Evolutionary conservation across 35 echinoderm and acorn worm species (phyloP).

Genomic region (Lytechinus variegatus): DNA sequence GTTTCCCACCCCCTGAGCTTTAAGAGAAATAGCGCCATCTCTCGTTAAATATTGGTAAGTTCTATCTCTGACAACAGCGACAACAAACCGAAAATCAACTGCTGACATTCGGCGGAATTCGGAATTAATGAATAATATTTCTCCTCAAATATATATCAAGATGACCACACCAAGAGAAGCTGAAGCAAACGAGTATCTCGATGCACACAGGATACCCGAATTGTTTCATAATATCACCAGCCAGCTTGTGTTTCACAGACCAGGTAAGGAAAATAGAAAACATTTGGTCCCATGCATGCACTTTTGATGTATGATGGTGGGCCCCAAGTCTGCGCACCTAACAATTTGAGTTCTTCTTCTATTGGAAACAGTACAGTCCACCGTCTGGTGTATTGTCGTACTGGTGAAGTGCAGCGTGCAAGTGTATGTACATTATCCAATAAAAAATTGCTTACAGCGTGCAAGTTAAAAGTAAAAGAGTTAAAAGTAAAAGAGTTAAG

Average conservation of each 20-base stretch:
- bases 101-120: too few species aligned
- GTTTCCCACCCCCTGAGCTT: too few species aligned
- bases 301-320: not conserved
- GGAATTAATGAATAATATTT: not conserved
- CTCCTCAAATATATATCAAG: slow-evolving; percentile 6
- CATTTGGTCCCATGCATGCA: not conserved
- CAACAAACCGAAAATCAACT: not conserved
- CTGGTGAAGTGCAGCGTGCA: too few species aligned
- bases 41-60: not conserved
- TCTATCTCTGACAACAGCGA: not conserved
- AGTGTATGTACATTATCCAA: too few species aligned
- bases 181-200: slow-evolving; percentile 84
- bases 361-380: too few species aligned
- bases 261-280: slow-evolving; percentile 57
- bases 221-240: slow-evolving; percentile 92
- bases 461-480: too few species aligned
- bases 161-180: slow-evolving; percentile 75
- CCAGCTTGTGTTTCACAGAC: slow-evolving; percentile 89
- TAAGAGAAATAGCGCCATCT: not conserved
- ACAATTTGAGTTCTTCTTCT: too few species aligned
- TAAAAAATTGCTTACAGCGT: too few species aligned
- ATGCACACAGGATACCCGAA: slow-evolving; percentile 85
- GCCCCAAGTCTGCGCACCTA: not conserved
- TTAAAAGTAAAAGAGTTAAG: too few species aligned
- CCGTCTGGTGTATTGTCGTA: too few species aligned